Percentiles rank a stretch among this genome's conserved stretches.
Evolutionary conservation across 1,140 invertebrate species (phyloP).

Genomic region (Conus betulinus): DNA sequence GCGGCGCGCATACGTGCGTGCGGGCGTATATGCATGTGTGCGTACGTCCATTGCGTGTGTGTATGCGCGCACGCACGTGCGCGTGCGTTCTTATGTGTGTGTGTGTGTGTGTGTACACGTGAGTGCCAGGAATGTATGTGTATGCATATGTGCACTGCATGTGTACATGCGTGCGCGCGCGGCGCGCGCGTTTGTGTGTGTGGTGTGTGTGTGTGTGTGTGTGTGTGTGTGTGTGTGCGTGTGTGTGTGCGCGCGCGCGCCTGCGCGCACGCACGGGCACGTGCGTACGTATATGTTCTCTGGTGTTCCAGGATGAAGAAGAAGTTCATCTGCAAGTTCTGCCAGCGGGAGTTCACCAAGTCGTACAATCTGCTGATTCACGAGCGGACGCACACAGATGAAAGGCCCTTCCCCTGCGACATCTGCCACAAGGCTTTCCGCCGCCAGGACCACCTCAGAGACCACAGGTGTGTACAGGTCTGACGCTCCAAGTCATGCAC

Average conservation of each 20-base stretch:
- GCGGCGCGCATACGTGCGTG: neutral
- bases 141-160: too few species aligned
- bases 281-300: neutral
- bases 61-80: neutral
- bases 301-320: constrained; percentile 63
- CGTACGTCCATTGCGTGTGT: neutral
- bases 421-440: constrained; percentile 98
- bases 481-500: too few species aligned
- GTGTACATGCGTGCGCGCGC: too few species aligned
- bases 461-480: constrained; percentile 97
- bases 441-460: constrained; percentile 96
- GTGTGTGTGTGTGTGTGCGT: neutral
- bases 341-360: constrained; percentile 97
- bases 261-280: too few species aligned
- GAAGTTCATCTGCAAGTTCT: constrained; percentile 98
- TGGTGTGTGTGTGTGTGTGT: constrained; percentile 23
- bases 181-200: too few species aligned
- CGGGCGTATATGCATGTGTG: too few species aligned
- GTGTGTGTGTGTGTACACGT: too few species aligned
- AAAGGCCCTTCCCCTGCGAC: constrained; percentile 98
- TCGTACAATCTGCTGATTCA: constrained; percentile 98
- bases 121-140: too few species aligned
- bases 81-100: too few species aligned
- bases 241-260: neutral
- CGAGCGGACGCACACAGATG: constrained; percentile 97